Evolutionary conservation across 2,113 vertebrate genomes (phyloP), one percentile per base, ranked within the genome.

Genomic region (Pimephales promelas): DNA sequence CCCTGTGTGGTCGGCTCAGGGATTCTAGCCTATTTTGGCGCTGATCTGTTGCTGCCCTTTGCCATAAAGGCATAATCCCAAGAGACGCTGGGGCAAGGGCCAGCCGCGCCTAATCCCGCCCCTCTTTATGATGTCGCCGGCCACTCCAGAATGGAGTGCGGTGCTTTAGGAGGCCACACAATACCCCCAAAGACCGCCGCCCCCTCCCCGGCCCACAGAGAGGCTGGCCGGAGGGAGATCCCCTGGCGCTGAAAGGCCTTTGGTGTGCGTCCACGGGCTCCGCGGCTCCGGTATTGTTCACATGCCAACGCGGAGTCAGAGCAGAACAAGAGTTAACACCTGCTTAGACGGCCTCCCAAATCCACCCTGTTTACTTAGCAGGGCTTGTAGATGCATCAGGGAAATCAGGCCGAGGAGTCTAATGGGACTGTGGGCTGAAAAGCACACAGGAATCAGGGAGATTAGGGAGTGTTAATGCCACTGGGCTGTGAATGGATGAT

Each of bases 271-370:
- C 82, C 85, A 85, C 22, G 52, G 85, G 76, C 87, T 81, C 62
- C 24, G 54, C 24, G 31, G 54, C 83, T 73, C 77, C 43, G 57
- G 83, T 87, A 85, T 88, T 88, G 88, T 88, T 88, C 88, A 81
- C 88, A 87, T 88, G 88, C 88, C 88, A 88, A 64, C 83, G 49
- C 68, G 77, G 87, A 88, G 87, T 88, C 85, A 88, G 71, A n/a
- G 77, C 77, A 57, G 87, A 87, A 88, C 88, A 87, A 88, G 86
- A 85, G 88, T 87, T 87, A 88, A 88, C 86, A 88, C 86, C 88
- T 88, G 88, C 88, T 88, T 88, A 87, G 86, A 81, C 64, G 70
- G 62, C 72, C 86, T 85, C 77, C 86, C 86, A 83, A 84, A 88
- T 86, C 83, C 85, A 84, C 87, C 76, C 73, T 88, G 87, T 88